These are phyloP conservation scores for Leptopilina syphax DNA, from an alignment of 2,888 invertebrate species.

Conservation along the genomic window DNA sequence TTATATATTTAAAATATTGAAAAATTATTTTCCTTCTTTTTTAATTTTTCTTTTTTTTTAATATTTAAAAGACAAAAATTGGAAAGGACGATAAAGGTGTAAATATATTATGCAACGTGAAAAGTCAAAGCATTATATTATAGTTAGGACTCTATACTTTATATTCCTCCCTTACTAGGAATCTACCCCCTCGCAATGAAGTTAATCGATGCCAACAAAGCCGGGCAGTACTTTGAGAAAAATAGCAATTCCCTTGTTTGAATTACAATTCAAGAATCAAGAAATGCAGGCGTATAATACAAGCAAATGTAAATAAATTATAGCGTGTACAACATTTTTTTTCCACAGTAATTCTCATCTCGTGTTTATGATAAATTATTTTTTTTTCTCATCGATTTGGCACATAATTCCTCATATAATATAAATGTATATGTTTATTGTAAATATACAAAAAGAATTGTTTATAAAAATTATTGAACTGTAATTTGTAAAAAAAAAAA, in stretches of 20 bases:
- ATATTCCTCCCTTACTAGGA: background rate
- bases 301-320: background rate
- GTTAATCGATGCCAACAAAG: conserved; percentile 16
- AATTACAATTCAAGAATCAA: conserved; percentile 5
- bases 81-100: too few relatives aligned
- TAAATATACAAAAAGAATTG: background rate
- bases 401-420: background rate
- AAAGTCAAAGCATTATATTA: conserved; percentile 15
- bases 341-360: background rate
- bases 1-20: too few relatives aligned
- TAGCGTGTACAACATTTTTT: background rate
- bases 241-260: background rate
- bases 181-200: background rate
- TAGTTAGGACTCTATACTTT: background rate
- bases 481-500: conserved; percentile 12
- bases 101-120: background rate
- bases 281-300: background rate
- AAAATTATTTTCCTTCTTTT: too few relatives aligned
- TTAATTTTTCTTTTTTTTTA: too few relatives aligned
- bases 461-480: background rate
- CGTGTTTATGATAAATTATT: background rate
- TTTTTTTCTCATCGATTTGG: background rate
- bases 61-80: too few relatives aligned
- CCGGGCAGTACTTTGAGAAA: conserved; percentile 2
- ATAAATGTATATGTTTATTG: background rate